phyloP scores from a whole-genome alignment of 2,888 invertebrate species.

The Sycophila texana region DNA sequence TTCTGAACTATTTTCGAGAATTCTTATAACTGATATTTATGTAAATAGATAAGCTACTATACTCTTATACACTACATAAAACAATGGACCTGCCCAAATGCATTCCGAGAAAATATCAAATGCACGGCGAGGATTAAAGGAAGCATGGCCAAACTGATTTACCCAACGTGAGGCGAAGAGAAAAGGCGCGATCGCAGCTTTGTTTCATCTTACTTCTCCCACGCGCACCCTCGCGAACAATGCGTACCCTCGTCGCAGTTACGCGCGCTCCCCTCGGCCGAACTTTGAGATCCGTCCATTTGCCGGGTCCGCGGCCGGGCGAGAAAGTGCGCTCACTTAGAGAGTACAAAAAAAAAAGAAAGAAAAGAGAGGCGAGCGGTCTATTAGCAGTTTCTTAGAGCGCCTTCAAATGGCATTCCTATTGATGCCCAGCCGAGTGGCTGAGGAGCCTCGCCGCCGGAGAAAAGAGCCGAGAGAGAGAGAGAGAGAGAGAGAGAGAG shows the following conservation, averaged over 20 bases:
- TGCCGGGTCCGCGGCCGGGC: background rate
- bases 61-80: too few relatives aligned
- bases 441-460: conserved; percentile 6
- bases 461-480: background rate
- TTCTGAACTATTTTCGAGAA: too few relatives aligned
- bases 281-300: too few relatives aligned
- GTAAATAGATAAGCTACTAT: too few relatives aligned
- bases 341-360: conserved; percentile 21
- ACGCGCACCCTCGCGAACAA: conserved; percentile 5
- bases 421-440: conserved; percentile 66
- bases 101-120: too few relatives aligned
- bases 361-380: conserved; percentile 49
- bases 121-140: too few relatives aligned
- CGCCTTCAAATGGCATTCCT: conserved; percentile 72
- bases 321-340: conserved; percentile 14
- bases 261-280: too few relatives aligned
- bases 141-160: background rate
- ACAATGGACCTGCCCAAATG: too few relatives aligned
- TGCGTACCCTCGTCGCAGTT: background rate
- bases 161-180: background rate
- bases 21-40: too few relatives aligned
- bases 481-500: conserved; percentile 8
- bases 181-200: conserved; percentile 26
- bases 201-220: conserved; percentile 45
- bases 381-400: conserved; percentile 74